Conservation (phyloP, 2,888 invertebrate species). For the Prosopocoilus inquinatus region DNA sequence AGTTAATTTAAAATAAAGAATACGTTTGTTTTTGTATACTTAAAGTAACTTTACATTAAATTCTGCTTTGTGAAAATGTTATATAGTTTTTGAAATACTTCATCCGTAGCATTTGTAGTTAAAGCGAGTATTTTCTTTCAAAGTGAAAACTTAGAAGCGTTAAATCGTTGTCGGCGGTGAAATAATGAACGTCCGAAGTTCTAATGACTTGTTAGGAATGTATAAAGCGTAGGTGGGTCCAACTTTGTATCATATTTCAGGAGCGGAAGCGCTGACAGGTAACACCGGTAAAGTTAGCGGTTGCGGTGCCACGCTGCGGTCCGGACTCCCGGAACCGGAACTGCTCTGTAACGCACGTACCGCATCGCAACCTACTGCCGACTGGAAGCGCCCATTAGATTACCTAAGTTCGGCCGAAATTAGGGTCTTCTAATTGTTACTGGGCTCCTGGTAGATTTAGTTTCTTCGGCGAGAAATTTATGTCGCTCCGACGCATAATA, state of each 20-base stretch:
- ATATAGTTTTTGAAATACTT: too few species aligned
- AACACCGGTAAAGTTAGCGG: conserved; percentile 23
- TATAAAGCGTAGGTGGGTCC: background rate
- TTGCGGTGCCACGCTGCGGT: conserved; percentile 27
- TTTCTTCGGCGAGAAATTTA: conserved; percentile 3
- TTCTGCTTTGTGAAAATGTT: too few species aligned
- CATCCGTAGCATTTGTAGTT: too few species aligned
- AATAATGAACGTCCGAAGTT: background rate
- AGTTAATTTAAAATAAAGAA: too few species aligned
- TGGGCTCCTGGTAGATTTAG: conserved; percentile 3
- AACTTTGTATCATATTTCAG: conserved; percentile 18
- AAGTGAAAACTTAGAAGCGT: too few species aligned
- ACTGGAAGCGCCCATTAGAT: conserved; percentile 28
- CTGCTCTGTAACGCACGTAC: conserved; percentile 27
- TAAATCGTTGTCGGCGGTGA: too few species aligned
- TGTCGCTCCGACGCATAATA: background rate
- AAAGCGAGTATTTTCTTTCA: too few species aligned
- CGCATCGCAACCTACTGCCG: conserved; percentile 25
- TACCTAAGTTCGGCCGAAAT: conserved; percentile 24
- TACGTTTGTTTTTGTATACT: too few species aligned
- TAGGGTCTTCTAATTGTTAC: conserved; percentile 25
- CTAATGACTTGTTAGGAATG: background rate
- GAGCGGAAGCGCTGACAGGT: conserved; percentile 25
- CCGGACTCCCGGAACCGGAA: conserved; percentile 26
- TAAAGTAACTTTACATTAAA: too few species aligned